These are phyloP conservation scores for Chiloscyllium punctatum DNA, from an alignment of 2,797 vertebrate genomes.

Conservation along the genomic window DNA sequence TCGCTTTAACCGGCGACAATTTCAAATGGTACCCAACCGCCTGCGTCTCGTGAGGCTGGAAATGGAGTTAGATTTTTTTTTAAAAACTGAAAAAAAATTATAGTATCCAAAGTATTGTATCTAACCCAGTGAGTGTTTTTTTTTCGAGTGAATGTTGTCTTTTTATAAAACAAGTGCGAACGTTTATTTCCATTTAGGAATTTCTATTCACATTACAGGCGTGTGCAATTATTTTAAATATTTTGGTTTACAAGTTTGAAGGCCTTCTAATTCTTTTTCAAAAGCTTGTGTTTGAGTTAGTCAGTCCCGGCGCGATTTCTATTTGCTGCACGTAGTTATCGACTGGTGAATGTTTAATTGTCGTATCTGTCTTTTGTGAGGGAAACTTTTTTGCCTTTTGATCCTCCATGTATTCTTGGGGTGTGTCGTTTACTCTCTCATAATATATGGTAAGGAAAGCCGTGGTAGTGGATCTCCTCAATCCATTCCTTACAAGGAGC, in stretches of 20 bases:
- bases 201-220: neutral
- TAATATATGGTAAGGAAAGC: neutral
- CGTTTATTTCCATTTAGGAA: neutral
- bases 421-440: neutral
- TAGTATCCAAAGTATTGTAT: neutral
- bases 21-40: neutral
- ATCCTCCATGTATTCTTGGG: neutral
- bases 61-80: neutral
- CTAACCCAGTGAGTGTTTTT: neutral
- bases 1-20: neutral
- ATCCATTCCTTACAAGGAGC: constrained; percentile 13
- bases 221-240: neutral
- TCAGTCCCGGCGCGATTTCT: neutral
- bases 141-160: neutral
- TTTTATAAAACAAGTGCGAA: neutral
- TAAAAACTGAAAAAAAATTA: neutral
- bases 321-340: neutral
- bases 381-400: neutral
- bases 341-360: neutral
- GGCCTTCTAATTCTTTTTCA: neutral
- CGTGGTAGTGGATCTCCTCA: neutral
- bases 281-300: neutral
- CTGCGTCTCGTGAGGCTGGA: neutral
- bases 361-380: neutral
- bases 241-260: neutral